These are phyloP conservation scores for Drymonia ruficornis DNA, from an alignment of 2,888 invertebrate genomes.

Conservation along the genomic window DNA sequence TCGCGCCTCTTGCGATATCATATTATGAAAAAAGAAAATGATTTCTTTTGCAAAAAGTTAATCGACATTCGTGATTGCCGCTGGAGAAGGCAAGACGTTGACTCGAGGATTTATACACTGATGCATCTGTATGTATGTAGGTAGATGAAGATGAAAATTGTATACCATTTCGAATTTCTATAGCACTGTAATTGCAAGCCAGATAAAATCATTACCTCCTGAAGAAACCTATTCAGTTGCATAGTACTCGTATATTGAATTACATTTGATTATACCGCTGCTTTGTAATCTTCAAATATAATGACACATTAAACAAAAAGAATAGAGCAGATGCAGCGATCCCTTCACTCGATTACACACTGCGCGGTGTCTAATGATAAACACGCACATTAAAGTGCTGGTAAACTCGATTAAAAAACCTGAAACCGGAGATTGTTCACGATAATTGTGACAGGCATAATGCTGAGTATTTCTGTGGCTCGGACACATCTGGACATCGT, in stretches of 20 bases:
- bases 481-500: slow-evolving; percentile 30
- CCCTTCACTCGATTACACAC: slow-evolving; percentile 26
- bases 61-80: slow-evolving; percentile 39
- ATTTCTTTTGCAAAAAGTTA: slow-evolving; percentile 41
- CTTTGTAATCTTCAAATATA: slow-evolving; percentile 11
- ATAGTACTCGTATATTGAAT: background rate
- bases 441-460: slow-evolving; percentile 31
- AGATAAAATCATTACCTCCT: too few relatives aligned
- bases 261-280: slow-evolving; percentile 11
- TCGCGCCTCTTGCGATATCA: slow-evolving; percentile 41
- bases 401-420: slow-evolving; percentile 40
- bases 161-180: background rate
- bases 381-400: slow-evolving; percentile 22
- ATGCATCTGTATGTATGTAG: background rate
- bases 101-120: slow-evolving; percentile 29
- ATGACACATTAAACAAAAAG: slow-evolving; percentile 7
- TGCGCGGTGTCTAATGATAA: slow-evolving; percentile 27
- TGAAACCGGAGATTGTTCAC: slow-evolving; percentile 40
- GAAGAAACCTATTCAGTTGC: background rate
- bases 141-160: slow-evolving; percentile 1
- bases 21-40: slow-evolving; percentile 41
- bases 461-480: slow-evolving; percentile 34
- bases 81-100: slow-evolving; percentile 29
- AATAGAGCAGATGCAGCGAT: slow-evolving; percentile 20
- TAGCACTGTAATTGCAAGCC: background rate